Evolutionary conservation across 2,888 invertebrate genomes (phyloP), one percentile per base, ranked within the genome.

Genomic region (Apamea anceps): DNA sequence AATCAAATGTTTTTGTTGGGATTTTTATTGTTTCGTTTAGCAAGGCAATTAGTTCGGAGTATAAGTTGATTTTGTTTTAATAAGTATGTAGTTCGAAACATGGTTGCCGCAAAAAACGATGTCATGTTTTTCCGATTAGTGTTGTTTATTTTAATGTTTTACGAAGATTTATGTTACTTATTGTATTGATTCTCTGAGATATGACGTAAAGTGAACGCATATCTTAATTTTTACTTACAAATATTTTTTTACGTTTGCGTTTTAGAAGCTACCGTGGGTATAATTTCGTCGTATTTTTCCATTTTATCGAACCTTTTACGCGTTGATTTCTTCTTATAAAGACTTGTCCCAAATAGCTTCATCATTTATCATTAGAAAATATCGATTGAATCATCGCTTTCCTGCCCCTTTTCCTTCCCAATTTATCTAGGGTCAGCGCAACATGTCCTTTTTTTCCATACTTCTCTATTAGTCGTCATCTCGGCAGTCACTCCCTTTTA

Each of bases 1-100:
- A 91, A 92, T 92, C 89, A 85, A 89, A n/a, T 90, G 88, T 91
- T 94, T 93, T 93, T 94, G 94, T 93, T 63, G 54, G 57, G 76
- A 82, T 89, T 88, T 88, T 90, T 83, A 89, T 84, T 79, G 83
- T 75, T 81, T 73, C 82, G 73, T 82, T 83, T 88, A 89, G 80
- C 84, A 75, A 80, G 37, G 76, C 80, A 89, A 90, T 89, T 90
- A 89, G 82, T 77, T 76, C 3, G 25, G 13, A 66, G 28, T 65
- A 57, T 67, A 77, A 3, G 57, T 76, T 62, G 67, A 80, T 78
- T 71, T 75, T 76, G 71, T 82, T 84, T 84, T 81, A 84, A 80
- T 83, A 75, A 84, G 71, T 62, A 68, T 76, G 60, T 80, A 54
- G 70, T 72, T 75, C n/a, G 60, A 25, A 62, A 62, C n/a, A 45